A percentile compares a stretch with the other conserved stretches of the same genome.
These are phyloP conservation scores for Corythoichthys haematopterus DNA, from an alignment of 2,113 vertebrate species.

Conservation along the genomic window DNA sequence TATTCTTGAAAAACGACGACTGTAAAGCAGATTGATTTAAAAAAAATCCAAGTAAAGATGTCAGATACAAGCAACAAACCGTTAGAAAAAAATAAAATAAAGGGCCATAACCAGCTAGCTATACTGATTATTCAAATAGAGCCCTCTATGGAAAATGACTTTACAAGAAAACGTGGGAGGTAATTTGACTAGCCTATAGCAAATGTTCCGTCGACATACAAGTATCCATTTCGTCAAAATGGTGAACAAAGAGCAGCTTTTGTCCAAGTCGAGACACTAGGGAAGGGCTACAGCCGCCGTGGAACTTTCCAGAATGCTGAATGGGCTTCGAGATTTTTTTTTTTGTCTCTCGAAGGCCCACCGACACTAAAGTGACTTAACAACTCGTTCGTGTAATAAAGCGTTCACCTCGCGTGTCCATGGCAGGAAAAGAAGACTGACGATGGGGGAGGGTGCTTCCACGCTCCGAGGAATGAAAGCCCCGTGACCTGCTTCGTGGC, in stretches of 20 bases:
- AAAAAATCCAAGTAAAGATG: neutral
- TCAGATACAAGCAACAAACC: constrained; percentile 32
- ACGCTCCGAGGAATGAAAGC: constrained; percentile 2
- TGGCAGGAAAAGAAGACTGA: neutral
- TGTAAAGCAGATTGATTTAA: constrained; percentile 12
- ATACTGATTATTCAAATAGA: constrained; percentile 9
- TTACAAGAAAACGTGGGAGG: neutral
- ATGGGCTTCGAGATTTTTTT: constrained; percentile 29
- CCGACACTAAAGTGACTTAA: constrained; percentile 22
- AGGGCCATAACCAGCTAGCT: neutral
- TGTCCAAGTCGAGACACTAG: neutral
- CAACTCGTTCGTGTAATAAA: neutral
- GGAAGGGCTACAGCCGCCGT: constrained; percentile 52
- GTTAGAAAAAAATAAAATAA: constrained; percentile 1
- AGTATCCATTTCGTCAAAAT: neutral
- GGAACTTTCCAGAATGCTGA: constrained; percentile 58
- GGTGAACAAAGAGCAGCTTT: neutral
- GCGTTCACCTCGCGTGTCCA: constrained; percentile 5
- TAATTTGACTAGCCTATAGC: neutral
- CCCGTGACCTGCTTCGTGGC: constrained; percentile 43
- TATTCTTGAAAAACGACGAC: constrained; percentile 11
- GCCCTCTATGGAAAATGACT: neutral
- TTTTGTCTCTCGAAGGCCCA: constrained; percentile 27
- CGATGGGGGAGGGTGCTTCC: neutral
- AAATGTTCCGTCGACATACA: constrained; percentile 4